Evolutionary conservation across 2,797 vertebrate species (phyloP).

Genomic region (Poeciliopsis gracilis): DNA sequence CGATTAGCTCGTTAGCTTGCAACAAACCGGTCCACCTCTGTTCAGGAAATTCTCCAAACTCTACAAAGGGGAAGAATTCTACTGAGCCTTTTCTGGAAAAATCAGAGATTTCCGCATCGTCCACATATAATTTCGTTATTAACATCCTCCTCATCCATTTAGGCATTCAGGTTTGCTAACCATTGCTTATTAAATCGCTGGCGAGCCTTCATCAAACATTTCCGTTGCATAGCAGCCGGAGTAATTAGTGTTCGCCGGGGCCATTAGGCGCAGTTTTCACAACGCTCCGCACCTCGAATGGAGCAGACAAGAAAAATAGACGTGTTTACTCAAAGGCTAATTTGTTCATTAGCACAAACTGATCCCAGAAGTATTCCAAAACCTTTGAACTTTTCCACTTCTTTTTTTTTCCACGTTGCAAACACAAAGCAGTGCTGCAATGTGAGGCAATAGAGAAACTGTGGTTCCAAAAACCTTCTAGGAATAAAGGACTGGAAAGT

Average conservation of each 20-base stretch:
- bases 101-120: background rate
- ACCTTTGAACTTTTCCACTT: background rate
- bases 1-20: background rate
- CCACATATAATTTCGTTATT: background rate
- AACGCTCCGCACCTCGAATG: conserved; percentile 4
- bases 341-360: conserved; percentile 19
- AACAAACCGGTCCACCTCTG: background rate
- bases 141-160: conserved; percentile 12
- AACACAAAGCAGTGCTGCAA: background rate
- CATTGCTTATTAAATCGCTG: conserved; percentile 30
- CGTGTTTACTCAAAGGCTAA: conserved; percentile 7
- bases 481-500: background rate
- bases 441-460: background rate
- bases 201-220: conserved; percentile 36
- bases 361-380: background rate
- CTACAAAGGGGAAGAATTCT: background rate
- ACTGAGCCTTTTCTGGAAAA: background rate
- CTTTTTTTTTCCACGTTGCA: background rate
- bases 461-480: background rate
- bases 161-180: conserved; percentile 21
- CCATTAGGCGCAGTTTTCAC: conserved; percentile 14
- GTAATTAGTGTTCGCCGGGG: conserved; percentile 42
- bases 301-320: background rate
- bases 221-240: conserved; percentile 48
- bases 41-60: background rate